Evolutionary conservation across 2,888 invertebrate genomes (phyloP).

Genomic region (Drosophila parthenogenetica): DNA sequence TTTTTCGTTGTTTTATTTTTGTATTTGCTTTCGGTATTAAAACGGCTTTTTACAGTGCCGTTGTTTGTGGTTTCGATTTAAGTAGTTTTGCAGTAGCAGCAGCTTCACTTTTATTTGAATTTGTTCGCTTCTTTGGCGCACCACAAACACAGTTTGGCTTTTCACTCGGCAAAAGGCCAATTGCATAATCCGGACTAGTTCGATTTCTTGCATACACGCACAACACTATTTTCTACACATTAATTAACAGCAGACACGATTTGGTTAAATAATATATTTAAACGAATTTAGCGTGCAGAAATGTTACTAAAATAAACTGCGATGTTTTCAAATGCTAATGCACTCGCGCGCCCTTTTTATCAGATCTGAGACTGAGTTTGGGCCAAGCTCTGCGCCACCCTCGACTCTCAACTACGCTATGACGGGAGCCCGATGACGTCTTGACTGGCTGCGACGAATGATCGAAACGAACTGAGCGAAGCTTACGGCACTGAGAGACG

Average conservation of each 20-base stretch:
- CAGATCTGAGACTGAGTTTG: slow-evolving; percentile 39
- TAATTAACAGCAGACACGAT: slow-evolving; percentile 17
- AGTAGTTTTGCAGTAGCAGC: slow-evolving; percentile 19
- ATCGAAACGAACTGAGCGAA: slow-evolving; percentile 69
- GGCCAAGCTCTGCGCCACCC: slow-evolving; percentile 67
- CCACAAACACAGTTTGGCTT: slow-evolving; percentile 51
- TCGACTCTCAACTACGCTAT: slow-evolving; percentile 53
- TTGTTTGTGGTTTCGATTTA: slow-evolving; percentile 41
- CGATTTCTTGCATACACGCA: slow-evolving; percentile 22
- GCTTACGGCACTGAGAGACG: slow-evolving; percentile 43
- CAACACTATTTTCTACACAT: slow-evolving; percentile 19
- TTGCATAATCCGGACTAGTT: slow-evolving; percentile 50
- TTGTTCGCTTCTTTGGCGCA: slow-evolving; percentile 53
- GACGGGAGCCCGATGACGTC: slow-evolving; percentile 51
- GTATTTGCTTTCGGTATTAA: slow-evolving; percentile 38
- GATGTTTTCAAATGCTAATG: slow-evolving; percentile 38
- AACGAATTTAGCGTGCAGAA: slow-evolving; percentile 13
- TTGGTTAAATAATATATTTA: neutral
- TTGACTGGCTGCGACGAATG: slow-evolving; percentile 69
- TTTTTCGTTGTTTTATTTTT: slow-evolving; percentile 15
- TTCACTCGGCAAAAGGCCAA: slow-evolving; percentile 49
- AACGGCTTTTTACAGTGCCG: slow-evolving; percentile 64
- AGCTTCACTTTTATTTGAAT: slow-evolving; percentile 55
- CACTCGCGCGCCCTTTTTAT: slow-evolving; percentile 72
- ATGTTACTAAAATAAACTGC: slow-evolving; percentile 2